Conservation (phyloP, 2,888 invertebrate species). For the Zaprionus obscuricornis region DNA sequence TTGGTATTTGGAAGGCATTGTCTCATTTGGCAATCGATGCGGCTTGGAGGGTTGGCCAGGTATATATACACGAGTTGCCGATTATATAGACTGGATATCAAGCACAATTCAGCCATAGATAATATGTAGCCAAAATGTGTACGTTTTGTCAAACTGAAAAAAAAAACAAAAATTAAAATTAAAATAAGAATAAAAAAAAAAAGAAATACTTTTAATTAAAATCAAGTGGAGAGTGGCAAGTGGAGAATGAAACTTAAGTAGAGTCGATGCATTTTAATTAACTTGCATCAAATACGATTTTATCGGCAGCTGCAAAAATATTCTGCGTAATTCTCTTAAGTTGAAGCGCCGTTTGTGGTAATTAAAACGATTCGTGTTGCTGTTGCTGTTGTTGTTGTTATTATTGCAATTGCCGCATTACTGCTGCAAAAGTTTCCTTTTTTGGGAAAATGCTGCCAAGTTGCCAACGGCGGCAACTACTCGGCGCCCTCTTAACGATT, state of each 20-base stretch:
- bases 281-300: constrained; percentile 70
- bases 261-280: constrained; percentile 67
- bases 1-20: constrained; percentile 83
- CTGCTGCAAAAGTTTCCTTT: not conserved
- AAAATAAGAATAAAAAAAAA: too few species aligned
- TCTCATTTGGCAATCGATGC: constrained; percentile 85
- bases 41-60: constrained; percentile 86
- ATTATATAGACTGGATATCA: constrained; percentile 88
- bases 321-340: constrained; percentile 73
- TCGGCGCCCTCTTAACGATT: constrained; percentile 55
- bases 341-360: constrained; percentile 62
- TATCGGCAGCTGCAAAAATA: constrained; percentile 61
- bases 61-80: constrained; percentile 87
- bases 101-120: constrained; percentile 82
- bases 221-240: constrained; percentile 27
- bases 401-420: not conserved
- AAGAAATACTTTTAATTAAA: constrained; percentile 78
- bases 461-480: constrained; percentile 45
- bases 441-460: constrained; percentile 34
- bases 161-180: too few species aligned
- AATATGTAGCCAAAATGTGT: not conserved
- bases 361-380: constrained; percentile 59
- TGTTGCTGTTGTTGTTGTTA: not conserved
- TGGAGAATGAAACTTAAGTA: constrained; percentile 25
- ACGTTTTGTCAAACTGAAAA: constrained; percentile 52